Evolutionary conservation across 1,140 invertebrate genomes (phyloP).

Genomic region (Alviniconcha marisindica): DNA sequence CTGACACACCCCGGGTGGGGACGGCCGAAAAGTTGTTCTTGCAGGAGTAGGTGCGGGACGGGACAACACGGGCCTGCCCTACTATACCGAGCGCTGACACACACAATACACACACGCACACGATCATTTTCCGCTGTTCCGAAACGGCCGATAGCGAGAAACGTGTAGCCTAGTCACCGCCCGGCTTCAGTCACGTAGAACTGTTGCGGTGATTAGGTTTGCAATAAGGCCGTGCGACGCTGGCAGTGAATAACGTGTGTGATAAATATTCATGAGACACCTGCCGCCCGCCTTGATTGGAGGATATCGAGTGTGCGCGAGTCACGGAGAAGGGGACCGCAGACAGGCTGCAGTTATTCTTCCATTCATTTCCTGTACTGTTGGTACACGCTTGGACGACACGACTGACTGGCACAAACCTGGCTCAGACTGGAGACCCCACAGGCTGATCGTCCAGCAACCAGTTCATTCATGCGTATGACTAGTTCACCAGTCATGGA

Average conservation of each 20-base stretch:
- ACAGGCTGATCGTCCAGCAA: no score
- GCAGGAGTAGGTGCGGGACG: background rate
- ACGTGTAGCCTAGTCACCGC: background rate
- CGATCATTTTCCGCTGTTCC: background rate
- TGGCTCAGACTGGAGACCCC: no score
- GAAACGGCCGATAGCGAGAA: background rate
- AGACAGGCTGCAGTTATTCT: no score
- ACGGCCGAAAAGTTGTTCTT: background rate
- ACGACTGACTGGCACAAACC: no score
- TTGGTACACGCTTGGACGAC: no score
- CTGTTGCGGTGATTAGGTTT: background rate
- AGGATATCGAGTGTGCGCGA: slow-evolving; percentile 4
- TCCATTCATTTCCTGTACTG: no score
- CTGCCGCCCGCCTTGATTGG: background rate
- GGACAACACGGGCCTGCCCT: background rate
- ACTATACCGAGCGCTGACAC: no score
- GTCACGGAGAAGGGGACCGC: background rate
- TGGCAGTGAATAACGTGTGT: background rate
- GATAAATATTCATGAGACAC: slow-evolving; percentile 3
- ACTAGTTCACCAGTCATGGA: no score
- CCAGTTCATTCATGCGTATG: no score
- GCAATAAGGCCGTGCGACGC: background rate
- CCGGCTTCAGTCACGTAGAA: background rate
- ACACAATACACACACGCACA: background rate
- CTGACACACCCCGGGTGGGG: slow-evolving; percentile 9